Evolutionary conservation across 2,113 vertebrate genomes (phyloP).

Genomic region (Ceuthmochares aereus): DNA sequence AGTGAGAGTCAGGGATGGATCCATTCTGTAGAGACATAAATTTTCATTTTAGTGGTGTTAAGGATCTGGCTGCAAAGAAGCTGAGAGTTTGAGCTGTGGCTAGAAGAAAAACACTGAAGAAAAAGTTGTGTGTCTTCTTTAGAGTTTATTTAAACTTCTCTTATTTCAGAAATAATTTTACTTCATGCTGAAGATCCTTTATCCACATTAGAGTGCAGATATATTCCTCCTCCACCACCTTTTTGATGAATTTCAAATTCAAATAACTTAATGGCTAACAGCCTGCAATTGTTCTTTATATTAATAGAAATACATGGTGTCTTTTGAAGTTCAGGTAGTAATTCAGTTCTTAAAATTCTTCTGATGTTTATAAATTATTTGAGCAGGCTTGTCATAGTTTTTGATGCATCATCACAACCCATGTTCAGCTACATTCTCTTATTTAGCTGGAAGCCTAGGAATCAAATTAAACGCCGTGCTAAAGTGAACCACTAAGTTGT

Average conservation of each 20-base stretch:
- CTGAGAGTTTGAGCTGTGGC: background rate
- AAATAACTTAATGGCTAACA: conserved; percentile 62
- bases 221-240: conserved; percentile 73
- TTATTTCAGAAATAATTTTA: conserved; percentile 50
- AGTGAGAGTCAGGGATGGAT: background rate
- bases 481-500: background rate
- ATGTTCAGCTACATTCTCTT: background rate
- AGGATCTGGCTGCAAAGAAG: background rate
- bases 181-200: conserved; percentile 26
- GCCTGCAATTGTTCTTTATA: conserved; percentile 65
- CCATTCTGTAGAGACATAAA: background rate
- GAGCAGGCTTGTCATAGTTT: conserved; percentile 34
- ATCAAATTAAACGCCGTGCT: background rate
- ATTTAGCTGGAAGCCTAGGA: conserved; percentile 2
- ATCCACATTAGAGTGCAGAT: conserved; percentile 70
- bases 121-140: conserved; percentile 13
- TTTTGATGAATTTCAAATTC: conserved; percentile 71
- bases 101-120: background rate
- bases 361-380: conserved; percentile 59
- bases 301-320: conserved; percentile 65
- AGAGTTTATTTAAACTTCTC: conserved; percentile 52
- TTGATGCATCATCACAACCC: conserved; percentile 22
- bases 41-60: background rate
- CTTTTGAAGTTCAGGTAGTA: conserved; percentile 60
- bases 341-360: conserved; percentile 63